Evolutionary conservation across 30 jellyfish, hydroid and myxozoan species (phyloP), one percentile per base, ranked within the genome.

Genomic region (Clytia hemisphaerica): DNA sequence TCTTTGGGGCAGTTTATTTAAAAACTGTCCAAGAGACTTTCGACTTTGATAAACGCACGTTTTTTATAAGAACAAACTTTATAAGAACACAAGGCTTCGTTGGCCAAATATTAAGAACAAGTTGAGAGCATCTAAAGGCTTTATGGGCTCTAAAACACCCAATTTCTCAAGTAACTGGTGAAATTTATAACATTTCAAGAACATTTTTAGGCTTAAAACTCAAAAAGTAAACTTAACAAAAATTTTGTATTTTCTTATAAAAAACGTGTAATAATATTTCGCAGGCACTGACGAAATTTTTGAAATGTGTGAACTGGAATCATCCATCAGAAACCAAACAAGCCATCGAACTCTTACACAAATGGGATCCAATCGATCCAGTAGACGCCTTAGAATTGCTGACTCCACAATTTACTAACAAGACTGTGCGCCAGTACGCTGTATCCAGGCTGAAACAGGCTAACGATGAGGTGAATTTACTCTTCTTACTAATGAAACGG

Each of bases 281-380:
- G 24, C 55, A 92, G 99, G 99, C 99, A 28, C 72, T 92, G 79
- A 85, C 99, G 25, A 92, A 92, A 76, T 92, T 92, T 55, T 48
- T 92, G 62, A 84, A 83, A 62, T 83, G 99, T 67, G 94, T 92
- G 24, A 80, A 92, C 60, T 92, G 99, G 99, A 85, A 80, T 65
- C 95, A 92, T 32, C 53, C 93, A 16, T 81, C 31, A 45, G 99
- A 92, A 53, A 87, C 99, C 1, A 84, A 78, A 48, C 96, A 92
- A 78, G 98, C 98, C 10, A 66, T 72, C 10, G 98, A 89, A 1
- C 64, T 89, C 44, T 59, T 89, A 19, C 42, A 75, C 73, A 89
- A 89, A 77, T 89, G 98, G 98, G 98, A 89, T 44, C 93, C 98
- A 0, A 89, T 89, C 27, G 98, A 81, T 66, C 75, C 98, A 0